phyloP scores from a whole-genome alignment of 2,113 vertebrate species.

The Thunnus thynnus region DNA sequence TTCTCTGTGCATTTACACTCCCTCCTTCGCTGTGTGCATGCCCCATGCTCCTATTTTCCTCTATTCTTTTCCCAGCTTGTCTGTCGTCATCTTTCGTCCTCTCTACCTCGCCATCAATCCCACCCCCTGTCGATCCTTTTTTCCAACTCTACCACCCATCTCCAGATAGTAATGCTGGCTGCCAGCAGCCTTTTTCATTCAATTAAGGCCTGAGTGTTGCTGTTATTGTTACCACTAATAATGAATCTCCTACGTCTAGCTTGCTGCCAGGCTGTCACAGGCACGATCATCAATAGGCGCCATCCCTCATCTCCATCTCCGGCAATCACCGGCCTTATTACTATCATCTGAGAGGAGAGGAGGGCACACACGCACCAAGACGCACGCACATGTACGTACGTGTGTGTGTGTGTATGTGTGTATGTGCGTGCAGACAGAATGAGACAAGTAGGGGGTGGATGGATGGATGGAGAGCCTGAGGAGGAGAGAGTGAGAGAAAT shows the following conservation, averaged over 20 bases:
- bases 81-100: slow-evolving; percentile 31
- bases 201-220: slow-evolving; percentile 72
- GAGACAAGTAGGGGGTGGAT: slow-evolving; percentile 69
- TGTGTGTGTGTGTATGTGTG: slow-evolving; percentile 34
- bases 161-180: slow-evolving; percentile 31
- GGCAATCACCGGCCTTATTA: slow-evolving; percentile 77
- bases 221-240: slow-evolving; percentile 80
- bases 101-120: slow-evolving; percentile 38
- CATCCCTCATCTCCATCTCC: slow-evolving; percentile 74
- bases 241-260: slow-evolving; percentile 68
- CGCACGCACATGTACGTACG: slow-evolving; percentile 10
- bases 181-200: slow-evolving; percentile 72
- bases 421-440: slow-evolving; percentile 47
- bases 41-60: slow-evolving; percentile 5
- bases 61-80: slow-evolving; percentile 17
- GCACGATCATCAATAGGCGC: slow-evolving; percentile 68
- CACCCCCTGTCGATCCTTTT: slow-evolving; percentile 23
- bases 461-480: slow-evolving; percentile 80
- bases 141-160: slow-evolving; percentile 22
- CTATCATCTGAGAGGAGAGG: slow-evolving; percentile 65
- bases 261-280: slow-evolving; percentile 69
- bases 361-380: slow-evolving; percentile 24
- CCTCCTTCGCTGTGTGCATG: background rate
- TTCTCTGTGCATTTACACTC: slow-evolving; percentile 28
- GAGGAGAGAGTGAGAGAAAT: slow-evolving; percentile 71